Evolutionary conservation across 2,113 vertebrate genomes (phyloP), one percentile per base, ranked within the genome.

Genomic region (Mugil cephalus): DNA sequence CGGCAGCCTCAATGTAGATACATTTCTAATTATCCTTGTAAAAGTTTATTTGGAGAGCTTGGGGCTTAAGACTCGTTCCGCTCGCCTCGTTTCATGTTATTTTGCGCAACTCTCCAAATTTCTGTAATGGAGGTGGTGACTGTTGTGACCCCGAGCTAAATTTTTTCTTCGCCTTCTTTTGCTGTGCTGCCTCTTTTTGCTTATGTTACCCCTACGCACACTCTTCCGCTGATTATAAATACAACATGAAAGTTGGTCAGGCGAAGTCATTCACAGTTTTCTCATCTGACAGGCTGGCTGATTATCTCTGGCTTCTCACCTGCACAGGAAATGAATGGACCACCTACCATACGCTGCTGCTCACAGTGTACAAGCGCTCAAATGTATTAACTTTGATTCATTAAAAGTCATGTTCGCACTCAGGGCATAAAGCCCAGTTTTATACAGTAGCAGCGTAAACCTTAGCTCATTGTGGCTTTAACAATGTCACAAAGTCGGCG

Each of bases 401-500:
- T 35, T 24, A 18, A 68, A 15, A n/a, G n/a, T n/a, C n/a, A n/a
- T n/a, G 18, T 19, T 38, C 39, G 21, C 19, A 54, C 21, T 19
- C 8, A 10, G n/a, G 39, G 9, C 19, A 19, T 19, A 10, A 59
- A 50, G 12, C 34, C 6, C 19, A 42, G 35, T 35, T 58, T 19
- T 12, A 50, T 39, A 30, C 24, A 30, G 24, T 30, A 30, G 24
- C 3, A 3, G 24, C 2, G 24, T 30, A 30, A 30, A 30, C 24
- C 21, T 66, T 17, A 18, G 19, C 65, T 21, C 47, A 50, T 8
- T 50, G 40, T 53, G 30, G 7, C n/a, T 50, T 38, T 24, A 60
- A 45, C 61, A 71, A 18, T 56, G 4, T 35, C 24, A 17, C 42
- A 13, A 69, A 54, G 62, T 53, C 19, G 35, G 36, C 13, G 24